Percentiles rank a stretch among this genome's conserved stretches.
phyloP scores from a whole-genome alignment of 2,113 vertebrate species.

The Megaleporinus macrocephalus region DNA sequence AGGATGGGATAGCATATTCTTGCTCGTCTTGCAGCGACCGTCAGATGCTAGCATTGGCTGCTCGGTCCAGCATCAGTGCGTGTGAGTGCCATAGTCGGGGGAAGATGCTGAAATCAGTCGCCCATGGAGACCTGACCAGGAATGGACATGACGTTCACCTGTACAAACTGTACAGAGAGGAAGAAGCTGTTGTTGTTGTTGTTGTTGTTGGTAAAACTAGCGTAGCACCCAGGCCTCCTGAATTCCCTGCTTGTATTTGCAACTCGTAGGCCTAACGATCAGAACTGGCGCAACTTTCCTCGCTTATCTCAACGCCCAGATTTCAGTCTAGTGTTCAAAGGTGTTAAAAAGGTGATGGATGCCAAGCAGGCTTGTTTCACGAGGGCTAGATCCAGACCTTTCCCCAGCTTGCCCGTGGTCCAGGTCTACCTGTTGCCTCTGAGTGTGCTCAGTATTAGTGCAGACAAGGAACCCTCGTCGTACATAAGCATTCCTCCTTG shows the following conservation, averaged over 20 bases:
- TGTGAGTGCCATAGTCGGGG: constrained; percentile 20
- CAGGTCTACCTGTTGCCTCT: constrained; percentile 19
- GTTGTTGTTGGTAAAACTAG: background rate
- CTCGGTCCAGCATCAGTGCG: background rate
- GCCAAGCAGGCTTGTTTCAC: background rate
- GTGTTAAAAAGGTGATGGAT: background rate
- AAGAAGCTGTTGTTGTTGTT: no score
- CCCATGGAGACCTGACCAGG: no score
- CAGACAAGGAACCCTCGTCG: constrained; percentile 41
- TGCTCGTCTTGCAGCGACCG: background rate
- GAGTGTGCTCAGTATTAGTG: constrained; percentile 39
- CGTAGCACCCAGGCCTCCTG: background rate
- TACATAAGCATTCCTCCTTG: constrained; percentile 51
- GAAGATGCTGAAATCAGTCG: background rate
- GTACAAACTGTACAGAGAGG: background rate
- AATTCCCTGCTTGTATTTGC: constrained; percentile 7
- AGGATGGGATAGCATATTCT: background rate
- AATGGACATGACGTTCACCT: background rate
- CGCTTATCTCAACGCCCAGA: background rate
- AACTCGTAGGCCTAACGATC: no score
- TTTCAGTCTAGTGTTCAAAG: background rate
- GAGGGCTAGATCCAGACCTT: background rate
- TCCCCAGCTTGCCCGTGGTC: background rate
- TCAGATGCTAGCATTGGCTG: background rate
- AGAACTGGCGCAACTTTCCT: background rate